Base-by-base conservation (phyloP, 2,888 invertebrate species). In the Labia minor region DNA sequence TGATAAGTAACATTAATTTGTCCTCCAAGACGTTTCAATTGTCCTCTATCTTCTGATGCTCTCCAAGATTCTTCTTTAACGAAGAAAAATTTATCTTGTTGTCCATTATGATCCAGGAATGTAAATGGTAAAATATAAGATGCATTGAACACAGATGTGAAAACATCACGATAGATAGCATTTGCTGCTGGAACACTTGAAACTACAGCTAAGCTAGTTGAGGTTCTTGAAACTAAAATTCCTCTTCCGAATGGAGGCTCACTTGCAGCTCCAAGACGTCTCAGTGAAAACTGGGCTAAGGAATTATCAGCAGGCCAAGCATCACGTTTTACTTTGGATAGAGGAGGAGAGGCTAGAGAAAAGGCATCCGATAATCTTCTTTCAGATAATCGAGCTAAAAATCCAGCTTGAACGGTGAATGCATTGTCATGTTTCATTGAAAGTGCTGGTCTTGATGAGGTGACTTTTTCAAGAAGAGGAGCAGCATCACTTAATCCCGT, bases 1-100 rank as follows among this genome's bases (percentile, higher is more conserved):
- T 93, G 92, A 84, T 92, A 91, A 19, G 94, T 93, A 66, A 92
- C 91, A 76, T 95, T 95, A 63, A 94, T 88, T 76, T 92, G 90
- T 4, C 92, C 91, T 72, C 93, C 93, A 73, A 95, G 83, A 10
- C 94, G 85, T 76, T 94, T 93, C 72, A 95, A 77, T 75, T 94
- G 93, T 70, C 89, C 91, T 72, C 90, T 87, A 76, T 95, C 94
- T 74, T 93, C 92, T 69, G 87, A 87, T 4, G 92, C 91, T 61
- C 92, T 87, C 92, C 92, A 92, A 1, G 89, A 86, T 71, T 92
- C 91, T 75, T 93, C 92, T 75, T 95, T 95, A 18, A 94, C 92
- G 76, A 95, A 95, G 79, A 91, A 93, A 80, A 95, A 94, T 11
- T 92, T 90, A 75, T 95, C 94, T 76, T 93, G 93, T 74, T 90